Evolutionary conservation across 2,888 invertebrate genomes (phyloP).

Genomic region (Mycalesis mineus): DNA sequence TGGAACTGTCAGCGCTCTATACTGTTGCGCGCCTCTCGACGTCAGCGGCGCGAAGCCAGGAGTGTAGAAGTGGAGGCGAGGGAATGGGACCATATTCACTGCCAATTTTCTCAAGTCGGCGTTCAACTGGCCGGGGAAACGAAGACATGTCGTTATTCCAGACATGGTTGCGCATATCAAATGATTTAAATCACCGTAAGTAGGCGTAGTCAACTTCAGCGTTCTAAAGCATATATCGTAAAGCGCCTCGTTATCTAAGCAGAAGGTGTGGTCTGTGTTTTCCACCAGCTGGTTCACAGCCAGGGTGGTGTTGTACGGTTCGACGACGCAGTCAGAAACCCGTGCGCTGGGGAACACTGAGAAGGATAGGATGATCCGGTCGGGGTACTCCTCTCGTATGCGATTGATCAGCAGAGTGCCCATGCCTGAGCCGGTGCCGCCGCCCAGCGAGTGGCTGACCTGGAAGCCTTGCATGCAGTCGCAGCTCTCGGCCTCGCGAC

Average conservation of each 20-base stretch:
- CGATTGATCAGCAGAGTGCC: constrained; percentile 84
- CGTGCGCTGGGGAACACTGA: constrained; percentile 85
- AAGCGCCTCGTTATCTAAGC: constrained; percentile 87
- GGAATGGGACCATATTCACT: constrained; percentile 84
- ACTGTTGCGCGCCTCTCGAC: constrained; percentile 91
- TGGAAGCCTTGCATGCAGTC: constrained; percentile 83
- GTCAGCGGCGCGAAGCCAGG: constrained; percentile 82
- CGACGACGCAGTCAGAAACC: constrained; percentile 84
- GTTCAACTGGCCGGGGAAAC: constrained; percentile 73
- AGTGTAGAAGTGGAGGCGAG: constrained; percentile 79
- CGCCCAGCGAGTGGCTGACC: constrained; percentile 82
- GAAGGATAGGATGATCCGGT: constrained; percentile 84
- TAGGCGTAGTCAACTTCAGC: constrained; percentile 84
- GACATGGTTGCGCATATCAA: constrained; percentile 66
- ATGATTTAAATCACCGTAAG: constrained; percentile 86
- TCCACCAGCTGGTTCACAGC: constrained; percentile 83
- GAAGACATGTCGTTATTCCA: constrained; percentile 64
- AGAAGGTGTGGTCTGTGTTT: constrained; percentile 81
- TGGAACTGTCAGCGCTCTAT: constrained; percentile 90
- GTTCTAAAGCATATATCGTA: constrained; percentile 89
- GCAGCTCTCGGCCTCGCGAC: constrained; percentile 81
- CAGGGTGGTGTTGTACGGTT: constrained; percentile 83
- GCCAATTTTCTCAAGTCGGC: constrained; percentile 83
- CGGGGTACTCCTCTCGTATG: constrained; percentile 86
- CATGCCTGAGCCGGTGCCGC: constrained; percentile 87